Base-by-base conservation (phyloP, 2,797 vertebrate genomes). In the Antennarius maculatus region DNA sequence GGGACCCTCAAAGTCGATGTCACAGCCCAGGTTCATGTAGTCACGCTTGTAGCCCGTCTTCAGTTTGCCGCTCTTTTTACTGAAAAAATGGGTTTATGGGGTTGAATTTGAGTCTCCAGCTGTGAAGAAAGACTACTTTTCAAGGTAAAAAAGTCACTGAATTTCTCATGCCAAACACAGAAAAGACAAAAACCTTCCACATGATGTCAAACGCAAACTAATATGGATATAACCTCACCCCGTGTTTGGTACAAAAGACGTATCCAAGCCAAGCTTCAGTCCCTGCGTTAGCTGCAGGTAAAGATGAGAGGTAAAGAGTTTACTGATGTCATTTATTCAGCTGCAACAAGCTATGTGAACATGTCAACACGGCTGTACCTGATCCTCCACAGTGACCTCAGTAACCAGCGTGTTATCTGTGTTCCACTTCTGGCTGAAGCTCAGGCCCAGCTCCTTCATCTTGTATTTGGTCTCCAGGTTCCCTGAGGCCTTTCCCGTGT, bases 401-500 rank as follows among this genome's bases (percentile, higher is more conserved):
- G 95, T 96, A 18, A 91, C 93, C 81, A 98, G 37, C 0, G 92
- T 96, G 88, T 97, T 98, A 56, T 98, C 96, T 0, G 97, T 97
- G 88, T 96, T 98, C 97, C 97, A 99, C 85, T 98, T 99, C 90
- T 99, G 95, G 73, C 88, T 95, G 89, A 98, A 92, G 47, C 89
- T 96, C 56, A 99, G 86, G 15, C 97, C 97, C 46, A 96, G 90
- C 54, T 95, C 94, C 80, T 94, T 94, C 90, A 96, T 67, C 86
- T 96, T 98, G n/a, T 97, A 99, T 69, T 97, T 99, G 86, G 95
- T 97, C 92, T 99, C 97, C 76, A 99, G 92, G 71, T 77, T 96
- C n/a, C 96, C 96, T 0, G 93, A 87, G 0, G 96, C 94, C 79
- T 96, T 97, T 29, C 96, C 96, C 1, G 96, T 95, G 86, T 97